Conservation (phyloP, 2,888 invertebrate genomes). For the Erynnis tages region DNA sequence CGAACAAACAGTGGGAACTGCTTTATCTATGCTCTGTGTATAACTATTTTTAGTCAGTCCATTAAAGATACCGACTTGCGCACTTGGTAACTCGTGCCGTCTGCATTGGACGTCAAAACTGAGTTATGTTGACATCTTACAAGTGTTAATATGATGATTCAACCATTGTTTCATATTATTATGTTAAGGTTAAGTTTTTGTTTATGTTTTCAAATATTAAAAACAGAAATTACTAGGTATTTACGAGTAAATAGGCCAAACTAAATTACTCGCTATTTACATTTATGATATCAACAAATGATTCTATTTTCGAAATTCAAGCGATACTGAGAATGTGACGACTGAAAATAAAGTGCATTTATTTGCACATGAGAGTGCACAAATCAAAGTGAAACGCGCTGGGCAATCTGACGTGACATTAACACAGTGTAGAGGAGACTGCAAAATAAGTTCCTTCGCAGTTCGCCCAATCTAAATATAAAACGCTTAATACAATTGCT, state of each 20-base stretch:
- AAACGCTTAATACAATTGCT: constrained; percentile 28
- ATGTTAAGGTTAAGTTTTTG: no score
- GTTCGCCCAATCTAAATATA: constrained; percentile 32
- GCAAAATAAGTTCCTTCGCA: constrained; percentile 27
- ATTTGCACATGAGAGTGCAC: constrained; percentile 23
- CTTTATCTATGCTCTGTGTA: constrained; percentile 33
- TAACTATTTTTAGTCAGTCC: constrained; percentile 35
- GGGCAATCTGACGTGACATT: constrained; percentile 35
- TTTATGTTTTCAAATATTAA: no score
- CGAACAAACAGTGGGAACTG: constrained; percentile 31
- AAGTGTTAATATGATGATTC: no score
- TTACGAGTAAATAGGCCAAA: no score
- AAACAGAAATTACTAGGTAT: no score
- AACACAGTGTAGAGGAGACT: constrained; percentile 32
- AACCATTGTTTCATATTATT: no score
- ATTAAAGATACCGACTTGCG: constrained; percentile 9
- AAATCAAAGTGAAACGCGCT: constrained; percentile 37
- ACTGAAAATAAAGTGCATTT: constrained; percentile 4
- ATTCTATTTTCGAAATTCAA: neutral
- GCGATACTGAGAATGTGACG: neutral
- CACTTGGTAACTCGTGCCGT: constrained; percentile 15
- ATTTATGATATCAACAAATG: neutral
- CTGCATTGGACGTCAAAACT: constrained; percentile 6
- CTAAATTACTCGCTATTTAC: no score
- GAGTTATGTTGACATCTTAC: no score